A percentile compares a stretch with the other conserved stretches of the same genome.
phyloP scores from a whole-genome alignment of 2,797 vertebrate species.

The Clarias laeviceps region DNA sequence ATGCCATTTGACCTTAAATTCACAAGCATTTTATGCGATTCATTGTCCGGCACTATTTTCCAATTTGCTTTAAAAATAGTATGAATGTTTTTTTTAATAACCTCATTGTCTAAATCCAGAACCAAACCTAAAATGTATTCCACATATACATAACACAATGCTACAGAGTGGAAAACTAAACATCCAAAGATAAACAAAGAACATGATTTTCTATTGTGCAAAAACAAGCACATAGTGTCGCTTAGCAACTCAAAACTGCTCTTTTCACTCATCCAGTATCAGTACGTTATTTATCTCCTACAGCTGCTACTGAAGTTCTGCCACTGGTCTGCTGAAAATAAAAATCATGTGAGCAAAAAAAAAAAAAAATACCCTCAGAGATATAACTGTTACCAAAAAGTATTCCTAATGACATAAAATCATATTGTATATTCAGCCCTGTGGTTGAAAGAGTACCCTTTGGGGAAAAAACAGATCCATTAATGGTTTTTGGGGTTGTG shows the following conservation, averaged over 20 bases:
- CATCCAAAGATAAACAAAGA: slow-evolving; percentile 10
- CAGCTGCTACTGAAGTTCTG: neutral
- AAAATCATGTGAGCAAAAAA: neutral
- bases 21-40: neutral
- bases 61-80: neutral
- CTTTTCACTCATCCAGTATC: neutral
- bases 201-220: neutral
- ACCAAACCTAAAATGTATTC: neutral
- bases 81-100: slow-evolving; percentile 1
- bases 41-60: neutral
- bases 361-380: no score
- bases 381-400: neutral
- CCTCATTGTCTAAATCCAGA: neutral
- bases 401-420: neutral
- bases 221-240: slow-evolving; percentile 1
- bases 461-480: neutral
- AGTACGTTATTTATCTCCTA: neutral
- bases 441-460: neutral
- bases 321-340: neutral
- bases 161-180: neutral
- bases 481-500: neutral
- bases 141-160: neutral
- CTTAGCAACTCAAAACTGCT: slow-evolving; percentile 1
- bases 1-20: neutral
- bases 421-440: neutral